Conservation (phyloP, 30 jellyfish, hydroid and myxozoan genomes). For the Aurelia aurita complex sp. Pacific region DNA sequence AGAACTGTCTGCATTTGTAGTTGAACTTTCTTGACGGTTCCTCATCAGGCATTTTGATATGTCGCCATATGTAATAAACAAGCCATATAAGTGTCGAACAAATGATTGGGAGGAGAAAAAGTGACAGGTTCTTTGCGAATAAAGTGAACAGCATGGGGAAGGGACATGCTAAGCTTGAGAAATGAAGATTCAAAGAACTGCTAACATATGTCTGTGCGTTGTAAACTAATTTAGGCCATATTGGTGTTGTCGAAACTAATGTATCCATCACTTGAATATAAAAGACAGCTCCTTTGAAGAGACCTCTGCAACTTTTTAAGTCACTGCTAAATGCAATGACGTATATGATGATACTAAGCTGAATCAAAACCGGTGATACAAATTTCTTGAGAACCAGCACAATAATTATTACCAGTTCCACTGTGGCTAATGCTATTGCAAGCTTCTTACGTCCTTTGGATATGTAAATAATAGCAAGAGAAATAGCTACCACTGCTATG, state of each 20-base stretch:
- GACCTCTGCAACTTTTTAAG: slow-evolving; percentile 27
- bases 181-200: slow-evolving; percentile 45
- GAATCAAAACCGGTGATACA: slow-evolving; percentile 27
- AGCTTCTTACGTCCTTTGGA: not conserved
- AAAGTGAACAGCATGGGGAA: slow-evolving; percentile 24
- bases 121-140: not conserved
- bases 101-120: slow-evolving; percentile 11
- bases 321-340: slow-evolving; percentile 37
- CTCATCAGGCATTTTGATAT: not conserved
- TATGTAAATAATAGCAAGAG: not conserved
- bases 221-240: slow-evolving; percentile 48
- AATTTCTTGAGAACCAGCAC: slow-evolving; percentile 5
- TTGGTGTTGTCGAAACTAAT: slow-evolving; percentile 36
- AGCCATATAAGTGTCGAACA: not conserved
- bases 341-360: slow-evolving; percentile 3
- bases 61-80: slow-evolving; percentile 5
- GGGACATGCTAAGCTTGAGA: slow-evolving; percentile 49
- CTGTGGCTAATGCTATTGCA: slow-evolving; percentile 22
- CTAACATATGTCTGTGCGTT: slow-evolving; percentile 33
- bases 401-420: slow-evolving; percentile 8
- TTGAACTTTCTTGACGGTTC: not conserved
- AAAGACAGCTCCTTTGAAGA: slow-evolving; percentile 44
- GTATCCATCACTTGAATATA: slow-evolving; percentile 57
- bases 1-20: slow-evolving; percentile 18
- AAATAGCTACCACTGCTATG: not conserved